Evolutionary conservation across 2,888 invertebrate species (phyloP).

Genomic region (Mythimna vitellina): DNA sequence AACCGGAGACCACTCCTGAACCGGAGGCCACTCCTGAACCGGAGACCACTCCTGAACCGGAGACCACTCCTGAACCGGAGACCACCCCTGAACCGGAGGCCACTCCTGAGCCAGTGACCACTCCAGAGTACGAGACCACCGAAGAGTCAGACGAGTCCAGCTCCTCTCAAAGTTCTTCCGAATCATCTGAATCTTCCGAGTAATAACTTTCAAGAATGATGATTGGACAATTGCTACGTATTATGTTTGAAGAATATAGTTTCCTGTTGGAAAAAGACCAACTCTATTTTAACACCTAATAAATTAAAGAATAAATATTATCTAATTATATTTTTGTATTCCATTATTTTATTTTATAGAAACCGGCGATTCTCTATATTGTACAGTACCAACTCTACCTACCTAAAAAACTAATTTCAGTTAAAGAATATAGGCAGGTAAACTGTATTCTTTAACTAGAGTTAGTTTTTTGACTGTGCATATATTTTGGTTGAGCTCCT

Average conservation of each 20-base stretch:
- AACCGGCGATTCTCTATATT: too few species aligned
- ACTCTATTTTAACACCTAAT: neutral
- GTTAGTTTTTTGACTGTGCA: neutral
- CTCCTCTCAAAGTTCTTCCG: neutral
- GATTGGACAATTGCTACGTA: neutral
- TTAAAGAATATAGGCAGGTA: too few species aligned
- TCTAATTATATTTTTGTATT: neutral
- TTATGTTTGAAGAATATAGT: neutral
- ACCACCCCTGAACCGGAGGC: neutral
- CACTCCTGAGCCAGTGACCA: neutral
- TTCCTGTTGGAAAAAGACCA: neutral
- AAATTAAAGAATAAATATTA: neutral
- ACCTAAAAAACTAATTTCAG: too few species aligned
- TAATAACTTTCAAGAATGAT: slow-evolving; percentile 3
- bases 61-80: neutral
- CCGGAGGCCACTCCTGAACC: neutral
- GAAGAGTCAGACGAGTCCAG: slow-evolving; percentile 12
- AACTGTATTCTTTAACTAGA: neutral
- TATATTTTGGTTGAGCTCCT: too few species aligned
- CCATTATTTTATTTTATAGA: neutral
- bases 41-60: too few species aligned
- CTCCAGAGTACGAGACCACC: neutral
- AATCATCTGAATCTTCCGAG: slow-evolving; percentile 20
- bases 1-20: neutral
- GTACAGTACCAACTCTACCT: neutral